Conservation (phyloP, 2,797 vertebrate species). For the Columba guinea region DNA sequence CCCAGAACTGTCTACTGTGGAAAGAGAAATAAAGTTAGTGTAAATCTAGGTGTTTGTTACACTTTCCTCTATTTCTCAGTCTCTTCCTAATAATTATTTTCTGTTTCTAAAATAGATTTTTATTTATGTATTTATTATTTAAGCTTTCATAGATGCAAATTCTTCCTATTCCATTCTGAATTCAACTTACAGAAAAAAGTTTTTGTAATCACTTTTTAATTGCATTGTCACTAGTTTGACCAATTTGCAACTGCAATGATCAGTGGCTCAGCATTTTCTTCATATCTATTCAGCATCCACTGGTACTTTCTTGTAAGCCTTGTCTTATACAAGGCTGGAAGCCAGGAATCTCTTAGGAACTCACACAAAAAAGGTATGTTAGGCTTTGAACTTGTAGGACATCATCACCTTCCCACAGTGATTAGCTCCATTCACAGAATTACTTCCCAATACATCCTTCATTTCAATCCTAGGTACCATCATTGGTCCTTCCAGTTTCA, state of each 20-base stretch:
- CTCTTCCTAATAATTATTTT: not conserved
- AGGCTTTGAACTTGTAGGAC: not conserved
- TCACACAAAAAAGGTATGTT: not conserved
- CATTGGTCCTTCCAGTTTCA: not conserved
- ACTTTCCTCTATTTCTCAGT: not conserved
- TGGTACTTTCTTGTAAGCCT: not conserved
- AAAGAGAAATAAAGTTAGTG: not conserved
- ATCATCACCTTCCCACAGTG: not conserved
- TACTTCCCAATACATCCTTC: not conserved
- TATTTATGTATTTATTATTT: not conserved
- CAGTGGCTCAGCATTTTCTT: not conserved
- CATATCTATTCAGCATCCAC: fast-evolving
- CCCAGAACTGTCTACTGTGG: not conserved
- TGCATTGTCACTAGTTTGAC: not conserved
- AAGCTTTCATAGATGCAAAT: not conserved
- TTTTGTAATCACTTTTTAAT: not conserved
- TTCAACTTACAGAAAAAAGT: not conserved
- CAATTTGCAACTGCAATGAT: not conserved
- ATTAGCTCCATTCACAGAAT: not conserved
- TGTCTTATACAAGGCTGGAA: not conserved
- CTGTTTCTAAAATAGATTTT: not conserved
- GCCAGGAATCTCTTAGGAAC: not conserved
- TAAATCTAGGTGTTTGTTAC: not conserved
- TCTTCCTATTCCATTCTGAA: not conserved
- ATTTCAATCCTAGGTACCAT: not conserved